These are phyloP conservation scores for Rhinolophus ferrumequinum DNA, from an alignment of 2,113 vertebrate genomes.

Conservation along the genomic window DNA sequence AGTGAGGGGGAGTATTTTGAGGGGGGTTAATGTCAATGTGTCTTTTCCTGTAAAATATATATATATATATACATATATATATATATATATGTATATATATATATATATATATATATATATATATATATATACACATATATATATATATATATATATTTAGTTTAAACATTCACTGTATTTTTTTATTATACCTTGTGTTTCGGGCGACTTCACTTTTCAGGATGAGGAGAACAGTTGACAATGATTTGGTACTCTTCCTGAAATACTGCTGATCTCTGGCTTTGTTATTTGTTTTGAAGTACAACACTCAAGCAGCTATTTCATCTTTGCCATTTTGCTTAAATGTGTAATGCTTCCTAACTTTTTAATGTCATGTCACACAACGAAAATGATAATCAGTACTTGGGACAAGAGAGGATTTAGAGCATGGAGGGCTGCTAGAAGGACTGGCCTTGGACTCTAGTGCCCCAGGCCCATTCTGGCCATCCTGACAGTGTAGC, in stretches of 20 bases:
- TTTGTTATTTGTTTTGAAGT: constrained; percentile 31
- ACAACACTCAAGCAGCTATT: background rate
- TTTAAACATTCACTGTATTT: too few species aligned
- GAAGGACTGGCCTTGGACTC: background rate
- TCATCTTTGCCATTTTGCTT: background rate
- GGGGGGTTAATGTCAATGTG: too few species aligned
- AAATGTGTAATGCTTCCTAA: background rate
- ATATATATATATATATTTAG: too few species aligned
- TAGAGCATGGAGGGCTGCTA: background rate
- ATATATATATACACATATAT: too few species aligned
- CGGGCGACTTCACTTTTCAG: background rate
- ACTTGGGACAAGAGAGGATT: background rate
- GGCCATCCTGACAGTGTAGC: background rate
- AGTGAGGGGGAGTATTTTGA: too few species aligned
- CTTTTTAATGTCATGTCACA: background rate
- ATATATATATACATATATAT: too few species aligned
- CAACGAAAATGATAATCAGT: background rate
- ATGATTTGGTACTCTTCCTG: background rate
- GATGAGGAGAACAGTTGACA: constrained; percentile 13
- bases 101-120: too few species aligned
- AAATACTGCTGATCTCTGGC: constrained; percentile 1
- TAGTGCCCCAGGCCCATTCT: background rate
- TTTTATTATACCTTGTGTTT: background rate
- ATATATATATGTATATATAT: too few species aligned
- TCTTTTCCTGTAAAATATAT: too few species aligned